Evolutionary conservation across 2,888 invertebrate genomes (phyloP), one percentile per base, ranked within the genome.

Genomic region (Psylliodes chrysocephalus): DNA sequence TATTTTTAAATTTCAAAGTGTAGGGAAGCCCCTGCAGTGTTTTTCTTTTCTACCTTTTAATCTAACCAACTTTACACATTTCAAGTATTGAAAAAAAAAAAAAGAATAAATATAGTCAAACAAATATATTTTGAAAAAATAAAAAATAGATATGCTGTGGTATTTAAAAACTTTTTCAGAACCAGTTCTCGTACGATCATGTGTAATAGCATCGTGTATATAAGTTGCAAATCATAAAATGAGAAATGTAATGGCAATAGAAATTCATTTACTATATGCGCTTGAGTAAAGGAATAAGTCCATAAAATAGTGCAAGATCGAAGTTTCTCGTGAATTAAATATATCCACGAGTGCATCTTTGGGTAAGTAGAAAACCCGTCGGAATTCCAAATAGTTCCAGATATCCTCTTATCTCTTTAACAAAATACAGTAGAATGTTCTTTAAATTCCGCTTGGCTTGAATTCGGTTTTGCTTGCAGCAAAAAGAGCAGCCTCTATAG

Each of bases 401-500:
- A 46, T 57, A 14, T 47, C 57, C 42, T 54, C 42, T 54, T 51
- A 54, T 19, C 54, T 42, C 57, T 57, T 56, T 57, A 47, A 47
- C 47, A 47, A 47, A 46, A 47, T 57, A 57, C 47, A 35, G 17
- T 44, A 19, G 57, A 47, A 18, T 35, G 47, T 47, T 47, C 44
- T 18, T 47, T 22, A 30, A 47, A 57, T 47, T 47, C 40, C 5
- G 47, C 22, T 46, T 33, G 49, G 15, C 12, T 22, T 10, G 15
- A 12, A 49, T 49, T 25, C 28, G 49, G 19, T 49, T 40, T 40
- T 40, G 40, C 17, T 40, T 15, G 10, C 5, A 44, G 19, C 15
- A 44, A 44, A 44, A 44, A 44, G 44, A 44, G 44, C 15, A 44
- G 8, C 44, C 17, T 17, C 17, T 44, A 44, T 17, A 1, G 44